Conservation (phyloP, 2,888 invertebrate species). For the Caenorhabditis drosophilae region DNA sequence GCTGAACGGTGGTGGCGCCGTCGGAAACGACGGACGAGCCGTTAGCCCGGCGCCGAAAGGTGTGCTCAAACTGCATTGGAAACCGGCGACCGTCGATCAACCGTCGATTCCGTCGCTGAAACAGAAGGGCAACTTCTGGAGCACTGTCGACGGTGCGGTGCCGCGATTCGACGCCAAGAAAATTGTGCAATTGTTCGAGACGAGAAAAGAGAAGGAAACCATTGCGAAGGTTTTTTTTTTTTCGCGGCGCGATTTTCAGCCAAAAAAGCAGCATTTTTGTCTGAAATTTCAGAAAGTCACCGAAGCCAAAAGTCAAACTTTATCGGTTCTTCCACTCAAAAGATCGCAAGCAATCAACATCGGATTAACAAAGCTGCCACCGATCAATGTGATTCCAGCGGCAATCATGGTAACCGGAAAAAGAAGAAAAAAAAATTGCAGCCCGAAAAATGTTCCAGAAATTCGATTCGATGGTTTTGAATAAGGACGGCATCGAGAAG, state of each 20-base stretch:
- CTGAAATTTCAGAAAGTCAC: slow-evolving; percentile 28
- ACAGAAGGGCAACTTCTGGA: slow-evolving; percentile 79
- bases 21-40: slow-evolving; percentile 17
- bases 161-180: slow-evolving; percentile 88
- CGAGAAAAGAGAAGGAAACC: slow-evolving; percentile 81
- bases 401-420: slow-evolving; percentile 74
- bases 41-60: slow-evolving; percentile 69
- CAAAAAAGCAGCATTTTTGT: background rate
- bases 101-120: slow-evolving; percentile 60
- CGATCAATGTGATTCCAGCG: slow-evolving; percentile 95
- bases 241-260: slow-evolving; percentile 5
- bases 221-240: slow-evolving; percentile 59
- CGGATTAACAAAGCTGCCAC: slow-evolving; percentile 96
- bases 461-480: slow-evolving; percentile 98
- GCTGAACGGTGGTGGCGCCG: too few relatives aligned
- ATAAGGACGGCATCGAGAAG: slow-evolving; percentile 83
- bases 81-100: slow-evolving; percentile 75
- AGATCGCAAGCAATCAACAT: slow-evolving; percentile 99
- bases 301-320: slow-evolving; percentile 81
- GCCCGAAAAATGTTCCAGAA: slow-evolving; percentile 77
- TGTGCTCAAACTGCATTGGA: slow-evolving; percentile 92
- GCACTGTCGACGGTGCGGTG: slow-evolving; percentile 77
- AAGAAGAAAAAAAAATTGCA: background rate
- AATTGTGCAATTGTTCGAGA: slow-evolving; percentile 94
- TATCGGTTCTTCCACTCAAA: slow-evolving; percentile 88